Evolutionary conservation across 2,888 invertebrate genomes (phyloP).

Genomic region (Eilema caniola): DNA sequence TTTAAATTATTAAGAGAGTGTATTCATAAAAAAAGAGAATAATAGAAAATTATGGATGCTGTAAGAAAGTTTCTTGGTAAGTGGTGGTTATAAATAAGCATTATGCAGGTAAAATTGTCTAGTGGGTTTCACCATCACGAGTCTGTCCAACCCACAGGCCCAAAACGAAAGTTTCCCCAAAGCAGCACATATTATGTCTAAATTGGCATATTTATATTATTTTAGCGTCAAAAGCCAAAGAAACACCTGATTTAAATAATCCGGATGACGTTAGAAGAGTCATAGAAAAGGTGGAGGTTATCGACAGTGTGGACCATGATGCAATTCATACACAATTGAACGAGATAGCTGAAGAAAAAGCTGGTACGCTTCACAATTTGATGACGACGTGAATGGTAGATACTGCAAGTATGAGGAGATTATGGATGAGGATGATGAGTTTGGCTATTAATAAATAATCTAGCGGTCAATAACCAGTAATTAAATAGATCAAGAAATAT

Average conservation of each 20-base stretch:
- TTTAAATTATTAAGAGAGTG: background rate
- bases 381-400: background rate
- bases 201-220: background rate
- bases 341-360: slow-evolving; percentile 27
- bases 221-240: slow-evolving; percentile 23
- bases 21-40: background rate
- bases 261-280: slow-evolving; percentile 26
- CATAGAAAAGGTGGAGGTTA: slow-evolving; percentile 52
- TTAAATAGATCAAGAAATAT: background rate
- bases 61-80: slow-evolving; percentile 9
- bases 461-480: too few relatives aligned
- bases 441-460: too few relatives aligned
- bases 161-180: background rate
- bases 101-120: background rate
- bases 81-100: background rate
- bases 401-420: background rate
- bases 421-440: too few relatives aligned
- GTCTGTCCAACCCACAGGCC: too few relatives aligned
- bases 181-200: background rate
- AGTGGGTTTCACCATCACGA: background rate
- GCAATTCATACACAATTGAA: slow-evolving; percentile 22
- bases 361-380: background rate
- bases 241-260: slow-evolving; percentile 54
- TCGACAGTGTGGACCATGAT: slow-evolving; percentile 34
- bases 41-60: slow-evolving; percentile 9